These are phyloP conservation scores for Hyposoter didymator DNA, from an alignment of 2,888 invertebrate species.

Conservation along the genomic window DNA sequence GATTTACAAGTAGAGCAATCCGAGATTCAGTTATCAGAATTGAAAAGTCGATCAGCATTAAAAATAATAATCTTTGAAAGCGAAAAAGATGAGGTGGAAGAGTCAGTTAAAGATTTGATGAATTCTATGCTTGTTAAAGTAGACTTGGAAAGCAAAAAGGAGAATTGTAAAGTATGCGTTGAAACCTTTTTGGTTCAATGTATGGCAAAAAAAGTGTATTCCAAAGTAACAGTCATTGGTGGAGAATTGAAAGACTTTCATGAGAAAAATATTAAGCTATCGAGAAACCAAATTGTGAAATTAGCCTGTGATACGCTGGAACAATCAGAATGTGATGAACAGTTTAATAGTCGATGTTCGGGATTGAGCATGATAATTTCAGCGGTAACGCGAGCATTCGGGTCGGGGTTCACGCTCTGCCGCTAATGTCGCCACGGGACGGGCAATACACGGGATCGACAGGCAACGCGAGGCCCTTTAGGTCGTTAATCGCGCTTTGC, in stretches of 20 bases:
- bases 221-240: background rate
- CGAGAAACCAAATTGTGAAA: constrained; percentile 30
- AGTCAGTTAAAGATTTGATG: too few species aligned
- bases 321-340: constrained; percentile 35
- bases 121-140: background rate
- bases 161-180: constrained; percentile 20
- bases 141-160: constrained; percentile 4
- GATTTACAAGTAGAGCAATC: constrained; percentile 12
- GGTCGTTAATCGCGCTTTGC: too few species aligned
- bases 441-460: too few species aligned
- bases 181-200: constrained; percentile 9
- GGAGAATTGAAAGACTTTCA: constrained; percentile 13
- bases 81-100: too few species aligned
- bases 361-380: too few species aligned
- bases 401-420: too few species aligned
- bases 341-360: too few species aligned
- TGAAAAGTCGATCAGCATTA: constrained; percentile 11
- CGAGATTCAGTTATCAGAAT: constrained; percentile 18
- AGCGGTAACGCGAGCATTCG: too few species aligned
- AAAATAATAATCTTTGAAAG: background rate
- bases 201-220: constrained; percentile 19
- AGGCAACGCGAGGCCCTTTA: too few species aligned
- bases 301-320: constrained; percentile 29
- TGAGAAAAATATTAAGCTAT: constrained; percentile 13
- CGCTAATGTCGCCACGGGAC: too few species aligned